Evolutionary conservation across 2,797 vertebrate genomes (phyloP), one percentile per base, ranked within the genome.

Genomic region (Leucoraja ocellata): DNA sequence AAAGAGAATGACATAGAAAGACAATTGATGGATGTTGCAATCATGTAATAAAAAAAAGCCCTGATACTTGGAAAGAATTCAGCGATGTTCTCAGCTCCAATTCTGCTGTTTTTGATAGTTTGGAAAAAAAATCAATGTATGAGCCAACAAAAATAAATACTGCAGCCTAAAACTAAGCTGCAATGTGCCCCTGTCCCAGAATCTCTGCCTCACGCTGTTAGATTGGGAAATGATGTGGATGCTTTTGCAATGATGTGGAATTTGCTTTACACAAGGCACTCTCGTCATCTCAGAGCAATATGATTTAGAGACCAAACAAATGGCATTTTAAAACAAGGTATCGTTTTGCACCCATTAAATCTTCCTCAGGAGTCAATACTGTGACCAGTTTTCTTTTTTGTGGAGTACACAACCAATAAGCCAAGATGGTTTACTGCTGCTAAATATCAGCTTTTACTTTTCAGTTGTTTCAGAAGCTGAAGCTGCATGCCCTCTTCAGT

Each of bases 141-240:
- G n/a, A 68, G 84, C 84, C 84, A 88, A 88, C 84, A 88, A 36
- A 88, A 88, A 88, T 61, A 88, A 88, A 88, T 36, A 68, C 63
- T 21, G 63, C 61, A 68, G 61, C 14, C 61, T 65, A 18, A 65
- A 65, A n/a, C 61, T 63, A 32, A 65, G 61, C 84, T 32, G 61
- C 61, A 65, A 65, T 36, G 28, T 63, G n/a, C 25, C n/a, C 61
- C 61, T 32, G 28, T 88, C 84, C 81, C 84, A 68, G 84, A 36
- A 68, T 36, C 18, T 88, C n/a, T 36, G 84, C 84, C 84, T 36
- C 61, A 88, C 23, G 84, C 84, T 88, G 84, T 36, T 88, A 36
- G 84, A 68, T 68, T 88, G 84, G 84, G 16, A 88, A 88, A 68
- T 88, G 7, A 68, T 68, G n/a, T 88, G 84, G 63, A 88, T 88